These are phyloP conservation scores for Heteronetta atricapilla DNA, from an alignment of 2,113 vertebrate species.

Conservation along the genomic window DNA sequence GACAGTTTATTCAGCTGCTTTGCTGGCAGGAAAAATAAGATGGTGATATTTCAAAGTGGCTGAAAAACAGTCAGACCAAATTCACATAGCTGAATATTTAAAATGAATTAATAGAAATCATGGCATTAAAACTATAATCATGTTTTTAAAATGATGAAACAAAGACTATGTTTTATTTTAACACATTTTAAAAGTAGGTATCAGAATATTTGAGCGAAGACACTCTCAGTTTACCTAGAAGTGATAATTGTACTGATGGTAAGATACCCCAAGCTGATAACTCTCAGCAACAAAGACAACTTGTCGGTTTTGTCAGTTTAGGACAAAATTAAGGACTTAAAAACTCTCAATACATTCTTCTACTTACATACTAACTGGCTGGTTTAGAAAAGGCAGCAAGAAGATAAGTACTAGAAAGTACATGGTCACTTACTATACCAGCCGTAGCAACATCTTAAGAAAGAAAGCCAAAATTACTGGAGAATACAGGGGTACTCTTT, in stretches of 20 bases:
- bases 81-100: neutral
- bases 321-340: neutral
- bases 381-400: neutral
- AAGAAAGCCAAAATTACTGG: neutral
- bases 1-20: neutral
- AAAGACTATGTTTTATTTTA: neutral
- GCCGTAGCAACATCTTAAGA: neutral
- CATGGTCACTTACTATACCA: neutral
- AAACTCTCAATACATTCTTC: neutral
- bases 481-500: neutral
- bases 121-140: neutral
- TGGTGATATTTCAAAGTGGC: neutral
- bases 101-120: neutral
- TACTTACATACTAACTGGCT: fast-evolving
- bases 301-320: neutral
- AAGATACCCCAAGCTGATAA: neutral
- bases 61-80: neutral
- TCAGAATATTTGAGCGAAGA: neutral
- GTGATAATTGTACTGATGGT: neutral
- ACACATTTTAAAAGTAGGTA: neutral
- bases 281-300: neutral
- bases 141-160: neutral
- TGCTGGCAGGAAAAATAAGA: neutral
- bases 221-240: neutral
- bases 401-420: neutral